phyloP scores from a whole-genome alignment of 1,140 invertebrate species.

The Listronotus oregonensis region DNA sequence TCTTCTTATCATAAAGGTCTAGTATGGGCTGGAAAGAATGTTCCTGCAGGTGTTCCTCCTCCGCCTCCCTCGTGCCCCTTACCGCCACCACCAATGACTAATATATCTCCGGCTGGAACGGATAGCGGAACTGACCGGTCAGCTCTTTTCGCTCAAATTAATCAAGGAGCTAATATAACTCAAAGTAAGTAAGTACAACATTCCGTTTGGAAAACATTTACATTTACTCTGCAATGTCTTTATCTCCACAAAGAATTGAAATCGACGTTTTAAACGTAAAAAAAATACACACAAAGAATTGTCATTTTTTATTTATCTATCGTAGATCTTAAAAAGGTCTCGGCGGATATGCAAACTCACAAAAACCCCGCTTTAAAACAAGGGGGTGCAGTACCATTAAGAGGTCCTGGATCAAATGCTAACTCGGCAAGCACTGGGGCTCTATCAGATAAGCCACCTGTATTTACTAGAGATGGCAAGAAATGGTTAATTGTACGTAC shows the following conservation, averaged over 20 bases:
- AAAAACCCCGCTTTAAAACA: slow-evolving; percentile 91
- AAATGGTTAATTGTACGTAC: slow-evolving; percentile 85
- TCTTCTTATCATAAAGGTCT: slow-evolving; percentile 55
- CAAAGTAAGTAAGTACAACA: slow-evolving; percentile 57
- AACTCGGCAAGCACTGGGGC: not conserved
- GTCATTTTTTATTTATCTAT: not conserved
- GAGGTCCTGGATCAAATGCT: slow-evolving; percentile 59
- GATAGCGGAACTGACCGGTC: slow-evolving; percentile 63
- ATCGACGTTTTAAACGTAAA: not conserved
- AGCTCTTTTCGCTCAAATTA: slow-evolving; percentile 91
- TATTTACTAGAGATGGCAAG: slow-evolving; percentile 87
- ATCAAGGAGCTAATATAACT: slow-evolving; percentile 90
- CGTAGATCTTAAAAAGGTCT: slow-evolving; percentile 86
- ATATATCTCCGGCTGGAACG: slow-evolving; percentile 62
- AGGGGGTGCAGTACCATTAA: slow-evolving; percentile 82
- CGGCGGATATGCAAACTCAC: slow-evolving; percentile 98
- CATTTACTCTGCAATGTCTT: too few species aligned
- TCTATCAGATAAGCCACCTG: slow-evolving; percentile 73
- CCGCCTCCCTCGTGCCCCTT: slow-evolving; percentile 71
- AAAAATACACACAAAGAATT: not conserved
- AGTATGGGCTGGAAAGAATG: slow-evolving; percentile 76
- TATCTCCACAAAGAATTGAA: too few species aligned
- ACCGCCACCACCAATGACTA: slow-evolving; percentile 68
- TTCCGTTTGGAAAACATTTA: not conserved
- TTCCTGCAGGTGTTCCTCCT: slow-evolving; percentile 61